Conservation (phyloP, 2,113 vertebrate genomes). For the Nicator chloris region DNA sequence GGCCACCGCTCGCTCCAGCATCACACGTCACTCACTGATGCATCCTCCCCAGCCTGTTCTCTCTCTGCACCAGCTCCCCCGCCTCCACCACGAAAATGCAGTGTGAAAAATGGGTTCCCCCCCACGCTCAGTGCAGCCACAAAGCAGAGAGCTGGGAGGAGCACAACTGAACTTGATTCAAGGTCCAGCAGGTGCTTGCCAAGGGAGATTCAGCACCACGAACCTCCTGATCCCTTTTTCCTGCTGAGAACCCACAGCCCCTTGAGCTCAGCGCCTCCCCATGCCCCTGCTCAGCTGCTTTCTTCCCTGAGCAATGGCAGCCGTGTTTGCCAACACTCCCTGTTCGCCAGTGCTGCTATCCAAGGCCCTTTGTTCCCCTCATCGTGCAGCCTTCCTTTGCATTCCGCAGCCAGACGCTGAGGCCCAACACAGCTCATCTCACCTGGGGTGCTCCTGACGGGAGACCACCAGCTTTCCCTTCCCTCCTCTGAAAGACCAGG, state of each 20-base stretch:
- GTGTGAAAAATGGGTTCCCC: neutral
- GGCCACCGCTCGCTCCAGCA: conserved; percentile 9
- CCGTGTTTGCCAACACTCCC: neutral
- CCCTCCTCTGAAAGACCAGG: neutral
- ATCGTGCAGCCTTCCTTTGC: neutral
- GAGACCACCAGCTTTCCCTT: neutral
- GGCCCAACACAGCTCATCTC: neutral
- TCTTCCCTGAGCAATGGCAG: neutral
- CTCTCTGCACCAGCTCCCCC: neutral
- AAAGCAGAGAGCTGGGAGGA: neutral
- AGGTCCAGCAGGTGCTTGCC: neutral
- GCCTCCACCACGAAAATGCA: neutral
- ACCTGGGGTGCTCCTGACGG: neutral
- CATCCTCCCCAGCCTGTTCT: conserved; percentile 13
- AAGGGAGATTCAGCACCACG: neutral
- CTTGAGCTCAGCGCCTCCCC: neutral
- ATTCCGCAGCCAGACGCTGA: neutral
- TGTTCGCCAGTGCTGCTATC: neutral
- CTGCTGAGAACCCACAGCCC: neutral
- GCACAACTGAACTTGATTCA: neutral
- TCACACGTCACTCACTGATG: conserved; percentile 14
- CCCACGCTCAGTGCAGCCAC: neutral
- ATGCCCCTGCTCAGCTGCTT: neutral
- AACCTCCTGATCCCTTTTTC: neutral
- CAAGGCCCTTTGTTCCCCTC: conserved; percentile 10